Base-by-base conservation (phyloP, 2,113 vertebrate species). In the Petrocephalus microphthalmus region DNA sequence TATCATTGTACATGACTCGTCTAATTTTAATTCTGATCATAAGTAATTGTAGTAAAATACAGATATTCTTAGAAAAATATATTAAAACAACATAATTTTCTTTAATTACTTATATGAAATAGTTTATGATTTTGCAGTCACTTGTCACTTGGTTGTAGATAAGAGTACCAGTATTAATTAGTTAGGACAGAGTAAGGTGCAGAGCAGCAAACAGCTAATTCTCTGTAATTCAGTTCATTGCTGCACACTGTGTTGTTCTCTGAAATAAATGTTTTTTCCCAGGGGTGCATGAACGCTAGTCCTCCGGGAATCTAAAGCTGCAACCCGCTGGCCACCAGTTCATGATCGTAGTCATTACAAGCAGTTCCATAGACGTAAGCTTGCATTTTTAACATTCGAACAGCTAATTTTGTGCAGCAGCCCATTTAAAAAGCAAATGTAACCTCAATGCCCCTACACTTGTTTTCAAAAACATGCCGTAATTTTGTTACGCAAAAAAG, bases 351-450 rank as follows among this genome's bases (percentile, higher is more conserved):
- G 25, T 47, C 13, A 85, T 51, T 85, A 47, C 83, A 25, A 53
- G 22, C 13, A 85, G 15, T 53, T 53, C 5, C 51, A 53, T 49
- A 33, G 25, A 85, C 47, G 29, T 85, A 85, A 53, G 37, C 15
- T 85, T 56, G 15, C 11, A 85, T 53, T 54, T 51, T 85, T 85
- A 54, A 54, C 25, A 54, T 54, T 85, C 10, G 33, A 56, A 54
- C 52, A 47, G 37, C 45, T 49, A 83, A 85, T 85, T 54, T 85
- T 85, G n/a, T 56, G 49, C 20, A 37, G 33, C 84, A 85, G 15
- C 51, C 52, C 84, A 85, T 54, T 54, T 37, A 51, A 84, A 84
- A 84, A 84, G 82, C 82, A 84, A 84, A 52, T 84, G 82, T 84
- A 51, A 84, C 49, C 82, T 52, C 20, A 51, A n/a, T 51, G 3